Evolutionary conservation across 2,797 vertebrate genomes (phyloP).

Genomic region (Phaenicophaeus curvirostris): DNA sequence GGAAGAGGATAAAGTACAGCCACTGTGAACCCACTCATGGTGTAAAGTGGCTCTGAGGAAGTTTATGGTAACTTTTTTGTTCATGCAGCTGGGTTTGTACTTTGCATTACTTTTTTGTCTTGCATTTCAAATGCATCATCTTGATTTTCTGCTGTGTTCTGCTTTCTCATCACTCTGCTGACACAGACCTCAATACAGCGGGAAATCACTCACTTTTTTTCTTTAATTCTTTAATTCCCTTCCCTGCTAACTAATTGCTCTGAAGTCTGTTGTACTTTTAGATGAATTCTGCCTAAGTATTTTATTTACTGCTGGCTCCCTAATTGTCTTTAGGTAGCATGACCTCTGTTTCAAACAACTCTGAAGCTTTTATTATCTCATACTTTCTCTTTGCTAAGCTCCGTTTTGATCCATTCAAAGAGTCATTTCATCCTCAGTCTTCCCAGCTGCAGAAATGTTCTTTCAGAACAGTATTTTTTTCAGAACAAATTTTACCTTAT

Average conservation of each 20-base stretch:
- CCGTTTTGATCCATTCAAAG: neutral
- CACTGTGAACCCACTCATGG: neutral
- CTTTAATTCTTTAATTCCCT: neutral
- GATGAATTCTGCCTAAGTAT: neutral
- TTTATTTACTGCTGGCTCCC: constrained; percentile 17
- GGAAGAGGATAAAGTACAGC: neutral
- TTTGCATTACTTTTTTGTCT: neutral
- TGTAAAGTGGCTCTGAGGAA: neutral
- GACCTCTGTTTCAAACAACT: neutral
- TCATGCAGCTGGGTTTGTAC: neutral
- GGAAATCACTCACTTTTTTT: neutral
- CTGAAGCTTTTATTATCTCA: neutral
- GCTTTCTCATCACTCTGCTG: neutral
- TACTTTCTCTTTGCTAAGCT: neutral
- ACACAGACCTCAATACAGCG: neutral
- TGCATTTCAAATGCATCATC: neutral
- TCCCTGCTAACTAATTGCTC: neutral
- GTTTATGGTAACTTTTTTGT: neutral
- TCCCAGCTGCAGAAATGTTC: neutral
- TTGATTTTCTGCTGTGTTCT: neutral
- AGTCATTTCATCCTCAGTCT: neutral
- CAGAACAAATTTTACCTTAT: neutral
- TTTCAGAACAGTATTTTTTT: neutral
- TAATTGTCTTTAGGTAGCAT: neutral
- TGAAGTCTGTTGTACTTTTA: neutral